Base-by-base conservation (phyloP, 92 coral and sea anemone species). In the Porites divaricata region DNA sequence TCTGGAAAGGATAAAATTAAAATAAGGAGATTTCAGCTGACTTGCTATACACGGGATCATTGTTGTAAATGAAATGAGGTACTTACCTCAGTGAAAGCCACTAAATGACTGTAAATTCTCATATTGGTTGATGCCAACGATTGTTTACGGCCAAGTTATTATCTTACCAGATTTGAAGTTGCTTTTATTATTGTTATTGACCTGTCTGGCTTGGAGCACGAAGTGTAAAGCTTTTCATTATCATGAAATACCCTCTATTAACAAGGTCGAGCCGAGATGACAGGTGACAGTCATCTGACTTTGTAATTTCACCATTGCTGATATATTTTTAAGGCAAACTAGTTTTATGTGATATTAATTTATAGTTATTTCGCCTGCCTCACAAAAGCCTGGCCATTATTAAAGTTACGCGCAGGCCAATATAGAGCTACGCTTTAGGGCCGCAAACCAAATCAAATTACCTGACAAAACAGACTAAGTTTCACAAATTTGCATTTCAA, bases 161-260 rank as follows among this genome's bases (percentile, higher is more conserved):
- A 35, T 35, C 45, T 35, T 35, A 6, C 45, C 45, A 35, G 45
- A 6, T 35, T 35, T 54, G 45, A 35, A 73, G 20, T 64, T 74
- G 21, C n/a, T 5, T 54, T 48, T 74, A 72, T 49, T 50, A 77
- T 59, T 50, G 72, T 73, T 79, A 72, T 82, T 82, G 77, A 73
- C 78, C 73, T 63, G 78, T 72, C 86, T 45, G 79, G 75, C 81
- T 61, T 75, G 58, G 81, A 61, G 56, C 62, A 81, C 88, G 68
- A 65, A 82, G 84, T 88, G 78, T 91, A 83, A 88, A 87, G 77
- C 85, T 86, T 78, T 82, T 78, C 95, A 93, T 93, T 83, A 93
- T 91, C 91, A 89, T 93, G 91, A 93, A 91, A 91, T 90, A 81
- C 72, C 74, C 74, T 66, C 79, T 64, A 82, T 70, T 26, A 83